Conservation (phyloP, 2,113 vertebrate genomes). For the Sphyrna mokarran region DNA sequence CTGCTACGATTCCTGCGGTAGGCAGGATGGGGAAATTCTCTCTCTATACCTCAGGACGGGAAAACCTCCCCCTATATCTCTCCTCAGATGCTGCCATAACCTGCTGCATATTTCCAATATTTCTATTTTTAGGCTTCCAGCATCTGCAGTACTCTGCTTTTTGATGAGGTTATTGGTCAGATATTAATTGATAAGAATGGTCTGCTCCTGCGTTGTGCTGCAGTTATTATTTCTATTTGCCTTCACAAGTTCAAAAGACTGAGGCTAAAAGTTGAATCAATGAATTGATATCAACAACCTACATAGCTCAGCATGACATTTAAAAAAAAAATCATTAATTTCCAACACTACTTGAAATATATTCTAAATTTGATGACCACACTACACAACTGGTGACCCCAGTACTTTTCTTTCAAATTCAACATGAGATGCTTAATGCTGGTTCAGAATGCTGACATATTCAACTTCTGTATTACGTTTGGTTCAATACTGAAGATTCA, state of each 20-base stretch:
- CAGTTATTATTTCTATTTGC: not conserved
- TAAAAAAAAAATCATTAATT: not conserved
- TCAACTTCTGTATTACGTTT: not conserved
- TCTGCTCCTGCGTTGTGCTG: not conserved
- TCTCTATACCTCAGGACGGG: too few species aligned
- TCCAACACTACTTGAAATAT: not conserved
- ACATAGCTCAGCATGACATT: not conserved
- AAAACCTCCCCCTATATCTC: too few species aligned
- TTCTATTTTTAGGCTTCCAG: too few species aligned
- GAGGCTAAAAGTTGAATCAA: not conserved
- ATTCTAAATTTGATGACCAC: not conserved
- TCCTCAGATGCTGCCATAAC: too few species aligned
- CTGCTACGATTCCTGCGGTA: too few species aligned
- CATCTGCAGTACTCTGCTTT: too few species aligned
- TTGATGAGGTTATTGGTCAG: too few species aligned
- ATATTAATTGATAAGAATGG: not conserved
- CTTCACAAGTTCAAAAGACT: not conserved
- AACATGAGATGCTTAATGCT: not conserved
- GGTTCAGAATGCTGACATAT: not conserved
- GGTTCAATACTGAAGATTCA: not conserved
- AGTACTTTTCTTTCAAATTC: not conserved
- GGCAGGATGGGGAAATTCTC: too few species aligned
- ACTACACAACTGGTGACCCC: not conserved
- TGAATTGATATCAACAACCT: not conserved
- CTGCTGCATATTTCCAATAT: too few species aligned